A percentile compares a stretch with the other conserved stretches of the same genome.
Conservation (phyloP, 2,797 vertebrate genomes). For the Thunnus albacares region DNA sequence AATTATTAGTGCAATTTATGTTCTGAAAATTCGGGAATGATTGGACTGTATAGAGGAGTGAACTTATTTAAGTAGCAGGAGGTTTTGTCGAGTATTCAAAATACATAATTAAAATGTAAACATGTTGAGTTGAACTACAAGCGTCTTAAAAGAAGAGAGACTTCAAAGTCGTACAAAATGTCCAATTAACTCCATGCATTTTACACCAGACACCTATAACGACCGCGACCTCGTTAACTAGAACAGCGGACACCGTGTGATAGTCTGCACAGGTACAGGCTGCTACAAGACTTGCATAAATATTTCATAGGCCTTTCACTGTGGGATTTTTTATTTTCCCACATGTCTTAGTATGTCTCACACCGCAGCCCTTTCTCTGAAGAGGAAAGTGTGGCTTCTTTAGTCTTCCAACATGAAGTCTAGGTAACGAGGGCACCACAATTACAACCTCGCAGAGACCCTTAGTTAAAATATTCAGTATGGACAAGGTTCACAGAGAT, state of each 20-base stretch:
- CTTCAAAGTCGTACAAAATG: conserved; percentile 83
- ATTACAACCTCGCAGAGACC: conserved; percentile 76
- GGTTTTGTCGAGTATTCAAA: conserved; percentile 51
- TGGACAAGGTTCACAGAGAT: conserved; percentile 75
- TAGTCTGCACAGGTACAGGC: background rate
- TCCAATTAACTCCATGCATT: conserved; percentile 86
- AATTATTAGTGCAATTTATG: background rate
- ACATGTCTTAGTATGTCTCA: conserved; percentile 15
- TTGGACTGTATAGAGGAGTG: background rate
- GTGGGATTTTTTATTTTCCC: conserved; percentile 9
- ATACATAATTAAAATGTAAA: conserved; percentile 57
- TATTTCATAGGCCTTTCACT: conserved; percentile 7
- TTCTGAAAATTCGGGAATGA: background rate
- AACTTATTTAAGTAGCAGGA: conserved; percentile 33
- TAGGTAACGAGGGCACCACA: conserved; percentile 86
- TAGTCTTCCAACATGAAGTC: conserved; percentile 83
- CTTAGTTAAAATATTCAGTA: conserved; percentile 88
- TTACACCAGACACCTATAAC: conserved; percentile 71
- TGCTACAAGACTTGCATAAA: conserved; percentile 1
- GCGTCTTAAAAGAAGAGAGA: conserved; percentile 68
- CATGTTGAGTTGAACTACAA: conserved; percentile 69
- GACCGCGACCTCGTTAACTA: conserved; percentile 86
- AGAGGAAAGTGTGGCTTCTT: conserved; percentile 81
- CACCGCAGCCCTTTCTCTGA: conserved; percentile 26
- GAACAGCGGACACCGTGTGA: conserved; percentile 61